These are phyloP conservation scores for Anadara kagoshimensis DNA, from an alignment of 1,140 invertebrate species.

Conservation along the genomic window DNA sequence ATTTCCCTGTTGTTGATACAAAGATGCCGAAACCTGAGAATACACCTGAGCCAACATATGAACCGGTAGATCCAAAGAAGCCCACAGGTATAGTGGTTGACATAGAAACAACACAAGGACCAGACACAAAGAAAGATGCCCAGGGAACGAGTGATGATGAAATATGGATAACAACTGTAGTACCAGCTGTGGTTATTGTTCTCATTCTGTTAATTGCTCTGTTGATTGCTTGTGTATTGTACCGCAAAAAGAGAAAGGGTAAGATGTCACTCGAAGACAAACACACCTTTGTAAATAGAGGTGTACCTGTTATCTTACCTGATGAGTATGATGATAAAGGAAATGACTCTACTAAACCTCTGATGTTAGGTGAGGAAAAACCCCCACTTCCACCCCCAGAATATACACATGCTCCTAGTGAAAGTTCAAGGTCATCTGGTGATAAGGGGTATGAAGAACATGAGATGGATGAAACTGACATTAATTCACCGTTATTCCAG, in stretches of 20 bases:
- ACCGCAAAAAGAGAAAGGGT: constrained; percentile 86
- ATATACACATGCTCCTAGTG: constrained; percentile 79
- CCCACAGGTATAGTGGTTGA: constrained; percentile 9
- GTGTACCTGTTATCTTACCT: constrained; percentile 93
- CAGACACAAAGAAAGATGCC: constrained; percentile 28
- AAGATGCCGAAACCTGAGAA: background rate
- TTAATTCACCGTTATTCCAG: constrained; percentile 79
- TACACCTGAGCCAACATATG: background rate
- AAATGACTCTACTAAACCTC: constrained; percentile 87
- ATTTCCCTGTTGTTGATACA: constrained; percentile 39
- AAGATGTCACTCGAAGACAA: constrained; percentile 84
- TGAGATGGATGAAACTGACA: constrained; percentile 66
- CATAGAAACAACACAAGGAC: constrained; percentile 21
- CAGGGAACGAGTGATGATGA: constrained; percentile 77
- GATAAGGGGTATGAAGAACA: constrained; percentile 57
- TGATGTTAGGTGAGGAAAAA: constrained; percentile 94
- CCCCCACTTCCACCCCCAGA: constrained; percentile 88
- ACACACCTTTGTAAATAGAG: constrained; percentile 87
- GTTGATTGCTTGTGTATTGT: constrained; percentile 90
- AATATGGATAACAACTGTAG: constrained; percentile 91
- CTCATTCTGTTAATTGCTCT: constrained; percentile 90
- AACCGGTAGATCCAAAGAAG: constrained; percentile 12
- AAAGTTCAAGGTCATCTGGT: constrained; percentile 71
- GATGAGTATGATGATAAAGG: constrained; percentile 95
- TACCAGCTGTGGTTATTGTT: constrained; percentile 91